phyloP scores from a whole-genome alignment of 2,797 vertebrate genomes.

The Phaenicophaeus curvirostris region DNA sequence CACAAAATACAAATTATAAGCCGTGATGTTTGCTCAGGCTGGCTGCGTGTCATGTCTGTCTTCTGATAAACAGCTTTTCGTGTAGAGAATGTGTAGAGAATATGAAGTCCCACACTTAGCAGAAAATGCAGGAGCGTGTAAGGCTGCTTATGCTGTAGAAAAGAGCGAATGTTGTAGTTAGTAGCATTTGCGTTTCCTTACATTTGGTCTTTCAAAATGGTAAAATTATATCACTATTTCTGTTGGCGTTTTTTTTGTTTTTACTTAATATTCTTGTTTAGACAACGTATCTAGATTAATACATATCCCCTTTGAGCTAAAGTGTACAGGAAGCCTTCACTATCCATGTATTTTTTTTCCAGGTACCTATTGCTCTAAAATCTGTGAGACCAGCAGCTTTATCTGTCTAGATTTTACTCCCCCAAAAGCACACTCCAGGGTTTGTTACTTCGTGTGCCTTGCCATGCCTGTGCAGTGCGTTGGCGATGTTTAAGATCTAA shows the following conservation, averaged over 20 bases:
- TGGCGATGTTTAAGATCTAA: neutral
- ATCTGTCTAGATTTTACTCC: neutral
- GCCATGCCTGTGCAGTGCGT: neutral
- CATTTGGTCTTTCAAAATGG: neutral
- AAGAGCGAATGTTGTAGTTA: neutral
- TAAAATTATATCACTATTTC: neutral
- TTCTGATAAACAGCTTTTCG: constrained; percentile 37
- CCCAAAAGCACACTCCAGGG: neutral
- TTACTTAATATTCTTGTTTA: neutral
- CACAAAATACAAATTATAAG: constrained; percentile 43
- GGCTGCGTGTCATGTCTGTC: constrained; percentile 9
- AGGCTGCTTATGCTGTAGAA: neutral
- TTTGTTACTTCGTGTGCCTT: neutral
- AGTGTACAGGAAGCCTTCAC: neutral
- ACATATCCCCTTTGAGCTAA: neutral
- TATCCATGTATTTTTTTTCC: neutral
- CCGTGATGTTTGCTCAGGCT: constrained; percentile 35
- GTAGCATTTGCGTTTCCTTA: neutral
- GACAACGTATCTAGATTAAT: no score
- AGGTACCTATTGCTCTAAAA: neutral
- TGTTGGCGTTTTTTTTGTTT: neutral
- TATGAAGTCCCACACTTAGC: neutral
- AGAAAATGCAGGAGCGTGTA: neutral
- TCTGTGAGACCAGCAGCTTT: neutral
- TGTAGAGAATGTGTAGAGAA: neutral